Base-by-base conservation (phyloP, 2,113 vertebrate species). In the Poecile atricapillus region DNA sequence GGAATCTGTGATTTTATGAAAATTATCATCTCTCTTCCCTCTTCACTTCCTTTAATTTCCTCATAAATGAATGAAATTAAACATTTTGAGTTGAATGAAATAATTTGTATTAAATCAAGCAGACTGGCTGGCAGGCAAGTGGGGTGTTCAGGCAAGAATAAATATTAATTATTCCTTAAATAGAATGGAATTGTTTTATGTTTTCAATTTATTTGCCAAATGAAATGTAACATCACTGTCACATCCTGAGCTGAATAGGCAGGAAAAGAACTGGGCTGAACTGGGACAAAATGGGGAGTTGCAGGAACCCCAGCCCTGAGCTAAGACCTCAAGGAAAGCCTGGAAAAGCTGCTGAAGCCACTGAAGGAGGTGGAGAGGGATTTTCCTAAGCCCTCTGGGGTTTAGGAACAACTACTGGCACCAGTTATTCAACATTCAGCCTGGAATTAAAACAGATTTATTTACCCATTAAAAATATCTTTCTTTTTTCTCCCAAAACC, bases 111-210 rank as follows among this genome's bases (percentile, higher is more conserved):
- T 50, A 75, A 92, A 70, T 19, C 70, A 58, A 85, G 18, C 78
- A 71, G 90, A 55, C 52, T 70, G 88, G 74, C 70, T 92, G 96
- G 86, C 79, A 90, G 75, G 86, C 58, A 85, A 90, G 70, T 0
- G 6, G 49, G 12, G 49, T 76, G 58, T 90, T 87, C 68, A 58
- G 44, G 37, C 41, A 83, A 92, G 91, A 83, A 83, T 70, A 76
- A 95, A 83, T 83, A 92, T 56, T 56, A 83, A 92, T 90, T 88
- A 83, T 90, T 88, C 68, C 33, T 65, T 67, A 39, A 70, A 90
- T 11, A 22, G 71, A 71, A 67, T 13, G 19, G 60, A 83, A 86
- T 83, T 68, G 71, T 75, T 87, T 58, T 27, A 41, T 31, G 52
- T 23, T 92, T 85, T 68, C 49, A 3, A 47, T 35, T 76, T 22